Percentiles rank a stretch among this genome's conserved stretches.
These are phyloP conservation scores for Lanius collurio DNA, from an alignment of 2,113 vertebrate species.

Conservation along the genomic window DNA sequence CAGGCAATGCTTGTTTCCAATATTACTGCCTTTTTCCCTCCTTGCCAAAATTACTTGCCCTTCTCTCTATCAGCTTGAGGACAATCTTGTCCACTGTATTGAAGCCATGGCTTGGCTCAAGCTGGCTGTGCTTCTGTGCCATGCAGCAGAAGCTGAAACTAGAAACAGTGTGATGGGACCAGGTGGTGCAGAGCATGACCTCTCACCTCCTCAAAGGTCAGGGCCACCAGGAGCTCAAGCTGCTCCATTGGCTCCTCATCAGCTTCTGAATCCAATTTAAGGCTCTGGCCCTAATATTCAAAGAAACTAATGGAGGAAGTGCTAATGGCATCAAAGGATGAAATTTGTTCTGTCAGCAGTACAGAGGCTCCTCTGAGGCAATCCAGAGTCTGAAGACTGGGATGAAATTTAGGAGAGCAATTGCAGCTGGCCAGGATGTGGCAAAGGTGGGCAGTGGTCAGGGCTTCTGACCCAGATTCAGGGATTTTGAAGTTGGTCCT, in stretches of 20 bases:
- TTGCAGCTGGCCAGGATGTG: not conserved
- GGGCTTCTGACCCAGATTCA: not conserved
- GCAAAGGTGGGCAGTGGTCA: not conserved
- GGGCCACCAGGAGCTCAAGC: not conserved
- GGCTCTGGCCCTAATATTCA: constrained; percentile 41
- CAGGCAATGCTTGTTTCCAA: not conserved
- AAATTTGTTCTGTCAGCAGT: constrained; percentile 23
- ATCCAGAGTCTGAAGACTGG: not conserved
- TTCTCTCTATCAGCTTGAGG: not conserved
- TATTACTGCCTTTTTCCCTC: not conserved
- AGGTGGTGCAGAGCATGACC: not conserved
- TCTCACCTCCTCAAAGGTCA: not conserved
- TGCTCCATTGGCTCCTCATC: constrained; percentile 33
- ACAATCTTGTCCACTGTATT: not conserved
- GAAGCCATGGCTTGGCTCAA: not conserved
- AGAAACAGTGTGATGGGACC: not conserved
- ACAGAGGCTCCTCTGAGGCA: not conserved
- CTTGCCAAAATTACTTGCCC: too few relatives aligned
- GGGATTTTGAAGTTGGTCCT: not conserved
- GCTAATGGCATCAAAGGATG: constrained; percentile 44
- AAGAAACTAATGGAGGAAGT: constrained; percentile 32
- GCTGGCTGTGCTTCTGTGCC: not conserved
- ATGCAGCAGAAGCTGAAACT: not conserved
- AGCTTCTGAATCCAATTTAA: not conserved
- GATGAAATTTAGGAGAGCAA: not conserved